These are phyloP conservation scores for Linnaemya tessellans DNA, from an alignment of 2,888 invertebrate genomes.

Conservation along the genomic window DNA sequence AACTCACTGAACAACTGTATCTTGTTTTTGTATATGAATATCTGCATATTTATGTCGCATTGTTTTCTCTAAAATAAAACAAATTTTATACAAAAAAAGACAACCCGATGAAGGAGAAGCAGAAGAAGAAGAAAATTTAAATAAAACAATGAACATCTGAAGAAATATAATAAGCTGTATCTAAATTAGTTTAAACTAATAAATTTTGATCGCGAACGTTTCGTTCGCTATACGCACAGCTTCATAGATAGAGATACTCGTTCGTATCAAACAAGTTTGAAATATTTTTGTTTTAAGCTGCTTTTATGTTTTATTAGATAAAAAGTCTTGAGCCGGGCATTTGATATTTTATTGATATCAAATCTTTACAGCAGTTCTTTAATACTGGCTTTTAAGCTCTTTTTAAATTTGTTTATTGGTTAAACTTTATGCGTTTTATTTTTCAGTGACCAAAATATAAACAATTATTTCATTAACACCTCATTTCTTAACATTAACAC, in stretches of 20 bases:
- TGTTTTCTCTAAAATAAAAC: conserved; percentile 45
- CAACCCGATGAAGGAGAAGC: too few species aligned
- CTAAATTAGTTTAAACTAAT: conserved; percentile 59
- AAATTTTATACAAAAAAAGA: conserved; percentile 14
- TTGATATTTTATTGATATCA: conserved; percentile 31
- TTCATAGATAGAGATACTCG: conserved; percentile 5
- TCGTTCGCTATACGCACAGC: not conserved
- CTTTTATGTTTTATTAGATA: not conserved
- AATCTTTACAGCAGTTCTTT: conserved; percentile 42
- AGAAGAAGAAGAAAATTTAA: not conserved
- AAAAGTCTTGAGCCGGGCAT: not conserved
- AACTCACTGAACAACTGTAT: conserved; percentile 53
- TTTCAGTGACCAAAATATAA: conserved; percentile 30
- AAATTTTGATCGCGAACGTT: conserved; percentile 37
- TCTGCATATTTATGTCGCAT: conserved; percentile 59
- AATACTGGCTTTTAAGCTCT: conserved; percentile 6
- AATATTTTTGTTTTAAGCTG: conserved; percentile 5
- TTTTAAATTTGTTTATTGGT: conserved; percentile 15
- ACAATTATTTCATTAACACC: conserved; percentile 71
- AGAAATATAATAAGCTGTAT: conserved; percentile 42
- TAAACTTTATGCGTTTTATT: conserved; percentile 36
- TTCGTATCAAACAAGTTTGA: conserved; percentile 40
- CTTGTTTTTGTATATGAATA: conserved; percentile 12
- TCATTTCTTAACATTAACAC: conserved; percentile 64
- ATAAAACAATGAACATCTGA: conserved; percentile 32